These are phyloP conservation scores for Fregata magnificens DNA, from an alignment of 2,113 vertebrate species.

Conservation along the genomic window DNA sequence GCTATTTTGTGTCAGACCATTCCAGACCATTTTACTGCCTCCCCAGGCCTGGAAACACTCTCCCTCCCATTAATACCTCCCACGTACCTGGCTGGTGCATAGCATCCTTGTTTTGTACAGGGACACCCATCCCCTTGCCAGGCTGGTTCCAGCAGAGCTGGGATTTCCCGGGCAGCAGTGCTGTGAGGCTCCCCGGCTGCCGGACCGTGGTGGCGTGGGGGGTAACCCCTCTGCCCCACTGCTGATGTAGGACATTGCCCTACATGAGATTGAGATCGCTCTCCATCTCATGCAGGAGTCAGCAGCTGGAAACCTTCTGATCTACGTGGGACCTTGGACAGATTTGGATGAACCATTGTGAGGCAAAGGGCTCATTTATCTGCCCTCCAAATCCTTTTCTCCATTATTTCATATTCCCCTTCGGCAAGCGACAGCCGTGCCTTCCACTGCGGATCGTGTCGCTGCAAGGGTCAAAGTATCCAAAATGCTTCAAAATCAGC, in stretches of 20 bases:
- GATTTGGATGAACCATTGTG: neutral
- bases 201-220: fast-evolving
- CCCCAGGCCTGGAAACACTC: neutral
- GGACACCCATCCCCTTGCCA: neutral
- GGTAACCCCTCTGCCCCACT: neutral
- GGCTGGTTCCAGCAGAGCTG: neutral
- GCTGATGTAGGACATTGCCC: neutral
- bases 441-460: neutral
- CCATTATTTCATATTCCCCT: fast-evolving
- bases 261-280: neutral
- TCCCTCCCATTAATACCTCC: neutral
- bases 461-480: neutral
- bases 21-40: neutral
- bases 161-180: neutral
- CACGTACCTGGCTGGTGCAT: neutral
- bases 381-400: neutral
- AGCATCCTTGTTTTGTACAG: neutral
- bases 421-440: neutral
- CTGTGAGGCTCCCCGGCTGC: neutral
- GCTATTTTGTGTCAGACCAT: neutral
- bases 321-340: neutral
- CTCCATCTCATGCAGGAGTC: neutral
- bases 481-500: neutral
- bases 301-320: neutral
- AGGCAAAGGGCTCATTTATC: neutral